Conservation (phyloP, 2,113 vertebrate species). For the Archocentrus centrarchus region DNA sequence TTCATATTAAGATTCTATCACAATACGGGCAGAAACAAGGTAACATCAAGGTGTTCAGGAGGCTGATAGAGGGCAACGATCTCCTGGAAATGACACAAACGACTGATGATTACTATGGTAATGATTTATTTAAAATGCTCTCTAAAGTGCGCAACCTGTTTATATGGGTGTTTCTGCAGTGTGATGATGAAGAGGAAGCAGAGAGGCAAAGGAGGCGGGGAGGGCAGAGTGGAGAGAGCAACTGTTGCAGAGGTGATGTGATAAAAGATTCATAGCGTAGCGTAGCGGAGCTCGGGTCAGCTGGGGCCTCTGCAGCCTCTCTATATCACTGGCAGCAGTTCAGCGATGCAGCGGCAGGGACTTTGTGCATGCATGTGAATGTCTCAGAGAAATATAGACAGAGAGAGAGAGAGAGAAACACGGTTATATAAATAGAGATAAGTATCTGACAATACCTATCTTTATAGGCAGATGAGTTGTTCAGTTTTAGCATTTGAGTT, state of each 20-base stretch:
- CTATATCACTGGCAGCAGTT: constrained; percentile 47
- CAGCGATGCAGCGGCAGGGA: constrained; percentile 20
- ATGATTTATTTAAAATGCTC: not conserved
- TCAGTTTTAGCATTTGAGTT: not conserved
- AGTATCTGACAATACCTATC: not conserved
- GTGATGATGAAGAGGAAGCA: constrained; percentile 13
- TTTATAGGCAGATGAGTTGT: not conserved
- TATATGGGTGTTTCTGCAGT: constrained; percentile 13
- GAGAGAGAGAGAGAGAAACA: not conserved
- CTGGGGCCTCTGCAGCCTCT: constrained; percentile 61
- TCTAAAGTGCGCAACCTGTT: not conserved
- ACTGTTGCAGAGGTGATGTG: constrained; percentile 66
- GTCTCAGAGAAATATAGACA: not conserved
- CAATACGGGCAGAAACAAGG: not conserved
- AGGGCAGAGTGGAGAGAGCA: constrained; percentile 9
- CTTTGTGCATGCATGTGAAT: constrained; percentile 8
- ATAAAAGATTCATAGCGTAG: constrained; percentile 74
- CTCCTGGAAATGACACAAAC: not conserved
- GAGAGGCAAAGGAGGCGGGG: not conserved
- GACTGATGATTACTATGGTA: constrained; percentile 2
- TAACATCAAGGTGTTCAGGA: not conserved
- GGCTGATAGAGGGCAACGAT: not conserved
- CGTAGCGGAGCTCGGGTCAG: constrained; percentile 64
- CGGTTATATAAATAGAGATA: not conserved
- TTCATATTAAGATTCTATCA: not conserved